Evolutionary conservation across 2,888 invertebrate genomes (phyloP).

Genomic region (Volucella inanis): DNA sequence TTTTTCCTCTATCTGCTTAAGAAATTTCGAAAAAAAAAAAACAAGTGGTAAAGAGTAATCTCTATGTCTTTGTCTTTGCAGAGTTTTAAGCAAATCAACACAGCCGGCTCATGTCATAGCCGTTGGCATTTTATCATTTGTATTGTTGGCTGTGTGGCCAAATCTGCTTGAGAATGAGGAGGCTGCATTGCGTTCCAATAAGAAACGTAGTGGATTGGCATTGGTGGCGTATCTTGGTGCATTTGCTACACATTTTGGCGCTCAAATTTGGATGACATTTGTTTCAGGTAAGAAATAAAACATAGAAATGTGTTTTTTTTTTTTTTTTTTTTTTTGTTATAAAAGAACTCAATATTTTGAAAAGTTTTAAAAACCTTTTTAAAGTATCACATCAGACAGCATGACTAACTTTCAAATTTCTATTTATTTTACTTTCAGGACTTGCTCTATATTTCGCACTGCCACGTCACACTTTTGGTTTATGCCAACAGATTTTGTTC

Average conservation of each 20-base stretch:
- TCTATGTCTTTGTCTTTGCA: slow-evolving; percentile 82
- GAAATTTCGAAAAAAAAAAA: slow-evolving; percentile 18
- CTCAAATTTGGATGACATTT: slow-evolving; percentile 97
- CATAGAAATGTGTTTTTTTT: background rate
- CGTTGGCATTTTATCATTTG: slow-evolving; percentile 85
- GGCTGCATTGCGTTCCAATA: slow-evolving; percentile 63
- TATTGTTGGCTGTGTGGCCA: slow-evolving; percentile 84
- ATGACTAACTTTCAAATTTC: background rate
- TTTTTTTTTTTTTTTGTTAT: too few relatives aligned
- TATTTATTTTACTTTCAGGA: slow-evolving; percentile 84
- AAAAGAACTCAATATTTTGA: background rate
- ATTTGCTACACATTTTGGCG: slow-evolving; percentile 92
- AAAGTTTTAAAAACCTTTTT: background rate
- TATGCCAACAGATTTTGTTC: slow-evolving; percentile 93
- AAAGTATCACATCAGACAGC: background rate
- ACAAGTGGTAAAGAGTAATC: slow-evolving; percentile 7
- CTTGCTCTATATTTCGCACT: slow-evolving; percentile 92
- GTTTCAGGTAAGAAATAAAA: slow-evolving; percentile 87
- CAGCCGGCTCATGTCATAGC: slow-evolving; percentile 92
- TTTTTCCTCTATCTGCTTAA: background rate
- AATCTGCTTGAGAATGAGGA: slow-evolving; percentile 80
- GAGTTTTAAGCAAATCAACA: slow-evolving; percentile 88
- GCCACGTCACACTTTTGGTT: slow-evolving; percentile 93
- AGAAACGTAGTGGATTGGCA: slow-evolving; percentile 76
- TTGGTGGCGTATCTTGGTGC: slow-evolving; percentile 89